Evolutionary conservation across 2,113 vertebrate genomes (phyloP).

Genomic region (Albula goreensis): DNA sequence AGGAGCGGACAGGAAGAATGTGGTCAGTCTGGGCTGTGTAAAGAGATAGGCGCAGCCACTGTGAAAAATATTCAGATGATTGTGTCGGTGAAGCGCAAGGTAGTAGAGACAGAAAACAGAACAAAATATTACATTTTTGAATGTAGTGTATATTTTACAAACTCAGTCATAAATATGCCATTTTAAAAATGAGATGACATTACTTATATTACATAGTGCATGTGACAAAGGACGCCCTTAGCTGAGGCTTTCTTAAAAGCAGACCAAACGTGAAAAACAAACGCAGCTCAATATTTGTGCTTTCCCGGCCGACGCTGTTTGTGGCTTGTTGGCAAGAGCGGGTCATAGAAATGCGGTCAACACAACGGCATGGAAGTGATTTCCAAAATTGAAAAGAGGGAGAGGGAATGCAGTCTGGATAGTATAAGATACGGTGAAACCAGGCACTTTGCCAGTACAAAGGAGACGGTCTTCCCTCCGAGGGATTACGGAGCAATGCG

Average conservation of each 20-base stretch:
- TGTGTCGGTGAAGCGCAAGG: not conserved
- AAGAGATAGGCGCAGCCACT: slow-evolving; percentile 32
- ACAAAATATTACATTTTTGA: not conserved
- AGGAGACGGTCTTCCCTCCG: slow-evolving; percentile 47
- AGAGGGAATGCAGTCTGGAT: slow-evolving; percentile 55
- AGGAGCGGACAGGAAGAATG: slow-evolving; percentile 40
- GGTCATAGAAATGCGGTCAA: slow-evolving; percentile 45
- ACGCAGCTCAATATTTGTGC: slow-evolving; percentile 19
- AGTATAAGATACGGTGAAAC: slow-evolving; percentile 56
- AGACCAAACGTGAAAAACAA: not conserved
- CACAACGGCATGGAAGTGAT: slow-evolving; percentile 51
- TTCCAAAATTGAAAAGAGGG: slow-evolving; percentile 52
- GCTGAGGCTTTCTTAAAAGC: not conserved
- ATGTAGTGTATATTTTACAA: not conserved
- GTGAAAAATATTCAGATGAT: slow-evolving; percentile 12
- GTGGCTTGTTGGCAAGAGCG: slow-evolving; percentile 25
- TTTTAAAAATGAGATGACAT: not conserved
- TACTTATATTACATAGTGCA: not conserved
- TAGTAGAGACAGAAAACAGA: not conserved
- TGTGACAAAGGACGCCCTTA: not conserved
- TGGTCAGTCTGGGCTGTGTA: slow-evolving; percentile 36
- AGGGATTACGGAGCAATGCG: slow-evolving; percentile 60
- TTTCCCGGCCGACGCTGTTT: slow-evolving; percentile 14
- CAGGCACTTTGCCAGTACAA: slow-evolving; percentile 52
- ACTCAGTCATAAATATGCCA: not conserved